A percentile compares a stretch with the other conserved stretches of the same genome.
Conservation (phyloP, 2,113 vertebrate species). For the Bombycilla garrulus region DNA sequence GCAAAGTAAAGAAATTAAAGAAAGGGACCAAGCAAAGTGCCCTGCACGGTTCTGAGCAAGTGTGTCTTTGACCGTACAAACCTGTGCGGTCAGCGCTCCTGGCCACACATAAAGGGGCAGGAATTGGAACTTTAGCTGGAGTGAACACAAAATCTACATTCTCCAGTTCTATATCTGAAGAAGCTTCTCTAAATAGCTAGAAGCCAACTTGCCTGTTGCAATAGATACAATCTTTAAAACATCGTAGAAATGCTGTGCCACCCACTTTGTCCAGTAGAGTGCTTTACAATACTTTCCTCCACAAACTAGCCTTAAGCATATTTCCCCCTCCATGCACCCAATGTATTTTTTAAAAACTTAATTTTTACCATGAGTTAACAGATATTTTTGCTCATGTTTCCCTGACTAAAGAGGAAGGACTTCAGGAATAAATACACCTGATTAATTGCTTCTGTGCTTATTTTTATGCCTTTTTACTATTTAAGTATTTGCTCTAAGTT, state of each 20-base stretch:
- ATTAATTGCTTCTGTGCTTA: not conserved
- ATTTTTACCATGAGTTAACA: not conserved
- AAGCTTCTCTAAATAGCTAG: not conserved
- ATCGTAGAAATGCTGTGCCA: not conserved
- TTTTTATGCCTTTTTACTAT: not conserved
- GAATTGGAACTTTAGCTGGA: not conserved
- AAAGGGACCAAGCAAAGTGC: slow-evolving; percentile 2
- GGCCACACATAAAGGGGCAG: not conserved
- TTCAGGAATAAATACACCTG: not conserved
- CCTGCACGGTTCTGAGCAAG: not conserved
- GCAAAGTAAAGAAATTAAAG: slow-evolving; percentile 65
- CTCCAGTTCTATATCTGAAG: not conserved
- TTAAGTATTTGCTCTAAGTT: not conserved
- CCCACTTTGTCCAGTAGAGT: not conserved
- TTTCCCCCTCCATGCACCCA: not conserved
- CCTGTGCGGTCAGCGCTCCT: not conserved
- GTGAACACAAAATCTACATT: not conserved
- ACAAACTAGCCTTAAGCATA: accelerated
- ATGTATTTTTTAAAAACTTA: not conserved
- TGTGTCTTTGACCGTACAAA: not conserved
- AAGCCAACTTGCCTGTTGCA: not conserved
- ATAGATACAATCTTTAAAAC: not conserved
- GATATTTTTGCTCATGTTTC: not conserved
- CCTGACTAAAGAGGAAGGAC: not conserved
- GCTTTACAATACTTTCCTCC: not conserved